Percentiles rank a stretch among this genome's conserved stretches.
These are phyloP conservation scores for Drosophila dunni DNA, from an alignment of 1,140 invertebrate species.

Conservation along the genomic window DNA sequence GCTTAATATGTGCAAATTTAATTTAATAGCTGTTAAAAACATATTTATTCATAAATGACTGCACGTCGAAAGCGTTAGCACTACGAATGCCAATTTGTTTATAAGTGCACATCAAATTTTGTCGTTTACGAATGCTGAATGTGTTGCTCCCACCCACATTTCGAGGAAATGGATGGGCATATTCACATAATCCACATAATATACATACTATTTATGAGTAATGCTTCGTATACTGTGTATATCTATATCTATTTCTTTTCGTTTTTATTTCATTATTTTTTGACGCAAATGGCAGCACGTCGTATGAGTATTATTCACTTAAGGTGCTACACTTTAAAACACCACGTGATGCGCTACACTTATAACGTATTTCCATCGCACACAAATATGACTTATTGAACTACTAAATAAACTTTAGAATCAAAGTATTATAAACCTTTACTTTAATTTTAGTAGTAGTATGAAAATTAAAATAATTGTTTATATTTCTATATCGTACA, in stretches of 20 bases:
- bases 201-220: constrained; percentile 73
- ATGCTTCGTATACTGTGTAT: constrained; percentile 41
- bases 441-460: no score
- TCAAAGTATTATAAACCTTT: no score
- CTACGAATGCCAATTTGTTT: constrained; percentile 62
- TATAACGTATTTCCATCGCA: background rate
- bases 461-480: no score
- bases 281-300: constrained; percentile 73
- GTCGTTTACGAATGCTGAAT: constrained; percentile 67
- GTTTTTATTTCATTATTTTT: constrained; percentile 13
- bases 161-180: background rate
- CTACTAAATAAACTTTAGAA: no score
- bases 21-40: constrained; percentile 59
- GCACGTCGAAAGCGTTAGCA: constrained; percentile 51
- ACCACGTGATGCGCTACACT: constrained; percentile 48
- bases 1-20: constrained; percentile 63
- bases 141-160: constrained; percentile 22
- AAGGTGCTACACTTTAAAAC: constrained; percentile 59
- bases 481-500: no score
- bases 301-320: constrained; percentile 76
- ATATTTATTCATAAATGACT: constrained; percentile 65
- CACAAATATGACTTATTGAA: no score
- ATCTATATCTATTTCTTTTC: constrained; percentile 73
- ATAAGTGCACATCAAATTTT: constrained; percentile 76
- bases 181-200: constrained; percentile 14